Base-by-base conservation (phyloP, 2,797 vertebrate species). In the Gobionotothen gibberifrons region DNA sequence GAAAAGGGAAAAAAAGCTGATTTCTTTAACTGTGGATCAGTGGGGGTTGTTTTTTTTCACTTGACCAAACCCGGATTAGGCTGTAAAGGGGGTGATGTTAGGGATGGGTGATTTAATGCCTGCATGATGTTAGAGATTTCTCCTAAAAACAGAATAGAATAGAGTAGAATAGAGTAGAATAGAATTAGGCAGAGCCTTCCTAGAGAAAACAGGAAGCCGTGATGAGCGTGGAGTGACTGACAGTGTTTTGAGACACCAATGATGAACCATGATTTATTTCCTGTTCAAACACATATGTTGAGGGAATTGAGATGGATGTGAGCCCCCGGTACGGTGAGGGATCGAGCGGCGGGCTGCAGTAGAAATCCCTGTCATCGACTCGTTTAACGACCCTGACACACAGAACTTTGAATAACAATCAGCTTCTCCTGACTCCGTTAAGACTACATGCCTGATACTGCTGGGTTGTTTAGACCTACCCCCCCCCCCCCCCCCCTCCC, bases 401-500 rank as follows among this genome's bases (percentile, higher is more conserved):
- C 88, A 90, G 89, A 94, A 93, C 87, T 94, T 93, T 92, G 89
- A 92, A 89, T 90, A 93, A 93, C 92, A 91, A 92, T 92, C 90
- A 92, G 87, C 87, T 72, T 66, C 85, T 90, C 87, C 89, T 85
- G 86, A 92, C 87, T 92, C 85, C 72, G 87, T 87, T 92, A 91
- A 90, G 83, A 84, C 89, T 87, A 92, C 89, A 91, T 85, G 87
- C 88, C 87, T 91, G 88, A 87, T 87, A 76, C 59, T 83, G 79
- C 85, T 69, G 79, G 69, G 75, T 78, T 89, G 87, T 87, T 92
- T 92, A 81, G 87, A 88, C 62, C 70, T 77, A 58, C 71, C 67
- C 29, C 29, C 22, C 16, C 54, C 32, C 63, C 21, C 8, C 12
- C 11, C 13, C 47, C 32, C 2, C 13, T 12, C 22, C 2, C 53